Evolutionary conservation across 2,797 vertebrate genomes (phyloP).

Genomic region (Pagetopsis macropterus): DNA sequence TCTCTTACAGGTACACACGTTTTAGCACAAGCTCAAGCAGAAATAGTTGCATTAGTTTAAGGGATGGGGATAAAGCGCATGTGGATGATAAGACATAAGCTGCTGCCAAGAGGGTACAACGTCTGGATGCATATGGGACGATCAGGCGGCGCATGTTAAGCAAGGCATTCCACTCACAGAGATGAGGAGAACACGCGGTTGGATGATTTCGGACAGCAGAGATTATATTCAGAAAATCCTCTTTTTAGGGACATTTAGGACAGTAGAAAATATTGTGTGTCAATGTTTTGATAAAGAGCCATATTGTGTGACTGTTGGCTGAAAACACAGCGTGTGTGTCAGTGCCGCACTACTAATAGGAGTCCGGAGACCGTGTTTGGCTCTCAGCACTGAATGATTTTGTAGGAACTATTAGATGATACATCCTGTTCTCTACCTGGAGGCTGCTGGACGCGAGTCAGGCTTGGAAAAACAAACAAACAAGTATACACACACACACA

Average conservation of each 20-base stretch:
- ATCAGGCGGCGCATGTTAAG: conserved; percentile 15
- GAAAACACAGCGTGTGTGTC: conserved; percentile 24
- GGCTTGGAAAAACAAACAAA: conserved; percentile 27
- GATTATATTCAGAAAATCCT: conserved; percentile 13
- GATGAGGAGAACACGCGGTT: background rate
- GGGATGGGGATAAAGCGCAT: conserved; percentile 32
- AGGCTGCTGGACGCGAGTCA: conserved; percentile 40
- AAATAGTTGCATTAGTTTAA: conserved; percentile 34
- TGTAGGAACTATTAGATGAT: conserved; percentile 53
- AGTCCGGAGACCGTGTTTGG: conserved; percentile 64
- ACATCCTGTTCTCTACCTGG: conserved; percentile 60
- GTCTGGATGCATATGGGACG: background rate
- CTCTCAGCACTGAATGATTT: conserved; percentile 47
- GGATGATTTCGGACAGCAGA: conserved; percentile 2
- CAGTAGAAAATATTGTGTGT: background rate
- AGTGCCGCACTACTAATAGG: conserved; percentile 51
- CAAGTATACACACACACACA: background rate
- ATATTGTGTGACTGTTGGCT: conserved; percentile 30
- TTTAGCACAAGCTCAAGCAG: conserved; percentile 21
- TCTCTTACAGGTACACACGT: conserved; percentile 44
- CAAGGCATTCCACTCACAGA: conserved; percentile 8
- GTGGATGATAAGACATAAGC: conserved; percentile 32
- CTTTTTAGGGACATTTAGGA: conserved; percentile 7
- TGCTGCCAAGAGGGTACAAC: background rate
- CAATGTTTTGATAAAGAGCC: conserved; percentile 16